Evolutionary conservation across 2,888 invertebrate genomes (phyloP), one percentile per base, ranked within the genome.

Genomic region (Epinotia nisella): DNA sequence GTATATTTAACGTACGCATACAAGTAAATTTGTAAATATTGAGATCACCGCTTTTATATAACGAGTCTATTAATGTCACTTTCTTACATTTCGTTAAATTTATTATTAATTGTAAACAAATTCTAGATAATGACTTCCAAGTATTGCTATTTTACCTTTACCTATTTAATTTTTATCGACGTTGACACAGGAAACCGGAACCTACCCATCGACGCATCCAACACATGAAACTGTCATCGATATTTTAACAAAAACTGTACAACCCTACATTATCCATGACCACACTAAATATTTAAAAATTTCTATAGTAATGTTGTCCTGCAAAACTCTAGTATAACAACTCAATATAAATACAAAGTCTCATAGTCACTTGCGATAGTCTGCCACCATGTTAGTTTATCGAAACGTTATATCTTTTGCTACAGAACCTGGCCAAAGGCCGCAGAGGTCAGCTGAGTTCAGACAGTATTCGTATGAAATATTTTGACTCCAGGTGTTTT

Each of bases 201-300:
- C 35, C 35, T 19, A 24, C 2, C 29, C 11, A 3, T 24, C 15
- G 41, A 5, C 15, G 21, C 13, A 7, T 2, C 11, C 3, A 51
- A 51, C 17, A 11, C 35, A 5, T 2, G 53, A 35, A 53, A 51
- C 35, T 35, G 9, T 55, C 65, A 55, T 39, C 65, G 39, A 64
- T 65, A 35, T 15, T 53, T 55, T 53, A 53, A 55, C 56, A 45
- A 67, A 45, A 58, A 45, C 45, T n/a, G 24, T 21, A 21, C 66
- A 41, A 24, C 56, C 21, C 21, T 56, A 45, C 21, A 60, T n/a
- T 15, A 49, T 4, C 29, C 5, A 35, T 9, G 35, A 35, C n/a
- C 35, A 35, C 15, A 9, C 65, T 19, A 53, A 65, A 39, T 55
- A 65, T 55, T 39, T 9, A 55, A 65, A 39, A 10, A 53, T 55